Base-by-base conservation (phyloP, 2,113 vertebrate genomes). In the Pteropus alecto region DNA sequence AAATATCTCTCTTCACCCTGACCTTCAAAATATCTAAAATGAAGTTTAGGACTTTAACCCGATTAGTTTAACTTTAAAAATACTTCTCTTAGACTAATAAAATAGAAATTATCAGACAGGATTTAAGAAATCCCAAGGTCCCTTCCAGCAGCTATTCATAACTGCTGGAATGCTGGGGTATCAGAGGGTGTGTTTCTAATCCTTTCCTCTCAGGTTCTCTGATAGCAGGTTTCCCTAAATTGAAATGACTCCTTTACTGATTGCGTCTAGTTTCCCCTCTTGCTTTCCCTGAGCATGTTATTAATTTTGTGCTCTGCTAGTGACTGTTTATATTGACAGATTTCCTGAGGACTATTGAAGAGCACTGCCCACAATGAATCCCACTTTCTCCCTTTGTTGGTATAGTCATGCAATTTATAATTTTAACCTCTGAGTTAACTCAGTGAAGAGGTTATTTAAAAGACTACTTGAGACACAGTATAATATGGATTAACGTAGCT, bases 1-100 rank as follows among this genome's bases (percentile, higher is more conserved):
- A 90, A 96, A 87, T 7, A 28, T 68, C 12, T 88, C n/a, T 56
- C 48, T 85, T 15, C 4, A 90, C 1, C 10, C 30, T 26, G 0
- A 38, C 19, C 21, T 22, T 79, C 33, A 46, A 92, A 76, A 7
- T 85, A 56, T 70, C 24, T 89, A 87, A 90, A 83, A 63, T 63
- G 9, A 89, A 84, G n/a, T 83, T 95, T 92, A 94, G 70, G 79
- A 43, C 26, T 70, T 70, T 85, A 76, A 76, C 24, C 35, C 24
- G 81, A 33, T 74, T 87, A 63, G 43, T 77, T 86, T 92, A 87
- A 67, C 63, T 90, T 94, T 88, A 67, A 97, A 78, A 93, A 70
- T 87, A 60, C 38, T 70, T 87, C 63, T 56, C 4, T 21, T 58
- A 79, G 96, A 90, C 24, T 43, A 92, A 84, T 78, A 79, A 58